Percentiles rank a stretch among this genome's conserved stretches.
Conservation (phyloP, 2,113 vertebrate species). For the Seriola aureovittata region DNA sequence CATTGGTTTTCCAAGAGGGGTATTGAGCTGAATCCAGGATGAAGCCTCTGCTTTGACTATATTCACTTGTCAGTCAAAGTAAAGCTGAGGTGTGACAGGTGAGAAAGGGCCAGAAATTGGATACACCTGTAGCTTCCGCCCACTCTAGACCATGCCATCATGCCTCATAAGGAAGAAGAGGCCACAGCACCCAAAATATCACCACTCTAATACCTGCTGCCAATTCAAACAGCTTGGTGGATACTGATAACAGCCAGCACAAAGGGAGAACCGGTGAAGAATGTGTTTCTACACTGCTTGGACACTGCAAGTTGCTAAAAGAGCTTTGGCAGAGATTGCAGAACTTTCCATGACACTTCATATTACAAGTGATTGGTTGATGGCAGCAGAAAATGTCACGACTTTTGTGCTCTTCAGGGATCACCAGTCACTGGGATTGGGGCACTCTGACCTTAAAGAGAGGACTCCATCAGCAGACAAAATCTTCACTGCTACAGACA, state of each 20-base stretch:
- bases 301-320: slow-evolving; percentile 44
- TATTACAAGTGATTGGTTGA: slow-evolving; percentile 68
- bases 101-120: slow-evolving; percentile 68
- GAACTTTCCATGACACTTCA: slow-evolving; percentile 69
- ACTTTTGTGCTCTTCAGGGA: slow-evolving; percentile 72
- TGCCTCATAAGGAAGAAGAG: slow-evolving; percentile 39
- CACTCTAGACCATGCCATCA: slow-evolving; percentile 6
- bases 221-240: slow-evolving; percentile 38
- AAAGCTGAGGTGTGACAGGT: slow-evolving; percentile 73
- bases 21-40: slow-evolving; percentile 29
- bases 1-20: slow-evolving; percentile 8
- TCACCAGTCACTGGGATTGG: slow-evolving; percentile 64
- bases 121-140: slow-evolving; percentile 62
- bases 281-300: slow-evolving; percentile 16
- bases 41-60: slow-evolving; percentile 27
- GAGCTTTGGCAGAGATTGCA: slow-evolving; percentile 37
- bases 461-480: slow-evolving; percentile 63
- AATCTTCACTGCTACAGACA: slow-evolving; percentile 42
- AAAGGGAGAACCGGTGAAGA: slow-evolving; percentile 25
- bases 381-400: slow-evolving; percentile 76
- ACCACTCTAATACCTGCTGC: slow-evolving; percentile 41
- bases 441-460: slow-evolving; percentile 60
- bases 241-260: slow-evolving; percentile 47
- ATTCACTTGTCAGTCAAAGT: slow-evolving; percentile 57
- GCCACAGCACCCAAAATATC: slow-evolving; percentile 44